A percentile compares a stretch with the other conserved stretches of the same genome.
Evolutionary conservation across 2,113 vertebrate species (phyloP).

Genomic region (Ochotona princeps): DNA sequence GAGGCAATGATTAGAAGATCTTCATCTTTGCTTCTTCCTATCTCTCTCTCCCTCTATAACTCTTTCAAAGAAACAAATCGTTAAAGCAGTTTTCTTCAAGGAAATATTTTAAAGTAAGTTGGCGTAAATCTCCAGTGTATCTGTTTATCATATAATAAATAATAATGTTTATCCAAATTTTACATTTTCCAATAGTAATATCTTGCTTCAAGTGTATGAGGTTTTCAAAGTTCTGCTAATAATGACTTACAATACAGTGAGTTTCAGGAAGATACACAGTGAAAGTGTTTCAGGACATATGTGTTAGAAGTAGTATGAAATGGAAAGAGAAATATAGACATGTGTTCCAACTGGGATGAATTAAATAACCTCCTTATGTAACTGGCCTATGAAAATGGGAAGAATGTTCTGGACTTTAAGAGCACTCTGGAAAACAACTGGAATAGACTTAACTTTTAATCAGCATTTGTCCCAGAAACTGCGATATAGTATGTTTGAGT

Average conservation of each 20-base stretch:
- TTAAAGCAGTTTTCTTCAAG: neutral
- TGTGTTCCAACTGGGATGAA: neutral
- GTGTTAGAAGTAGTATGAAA: neutral
- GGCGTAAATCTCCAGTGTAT: neutral
- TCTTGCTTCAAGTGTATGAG: conserved; percentile 29
- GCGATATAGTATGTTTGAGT: neutral
- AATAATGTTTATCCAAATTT: neutral
- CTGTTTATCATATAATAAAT: neutral
- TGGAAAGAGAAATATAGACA: neutral
- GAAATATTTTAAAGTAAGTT: conserved; percentile 37
- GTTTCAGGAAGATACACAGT: neutral
- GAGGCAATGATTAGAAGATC: too few species aligned
- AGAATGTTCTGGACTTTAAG: neutral
- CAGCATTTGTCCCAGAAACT: neutral
- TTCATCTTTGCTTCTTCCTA: too few species aligned
- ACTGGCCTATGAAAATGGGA: neutral
- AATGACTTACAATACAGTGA: neutral
- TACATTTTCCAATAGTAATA: neutral
- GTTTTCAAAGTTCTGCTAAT: conserved; percentile 25
- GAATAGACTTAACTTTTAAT: neutral
- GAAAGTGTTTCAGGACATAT: neutral
- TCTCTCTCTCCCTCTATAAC: too few species aligned
- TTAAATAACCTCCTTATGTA: neutral
- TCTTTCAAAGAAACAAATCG: too few species aligned
- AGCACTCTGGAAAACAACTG: neutral